Base-by-base conservation (phyloP, 1,140 invertebrate species). In the Atta cephalotes region DNA sequence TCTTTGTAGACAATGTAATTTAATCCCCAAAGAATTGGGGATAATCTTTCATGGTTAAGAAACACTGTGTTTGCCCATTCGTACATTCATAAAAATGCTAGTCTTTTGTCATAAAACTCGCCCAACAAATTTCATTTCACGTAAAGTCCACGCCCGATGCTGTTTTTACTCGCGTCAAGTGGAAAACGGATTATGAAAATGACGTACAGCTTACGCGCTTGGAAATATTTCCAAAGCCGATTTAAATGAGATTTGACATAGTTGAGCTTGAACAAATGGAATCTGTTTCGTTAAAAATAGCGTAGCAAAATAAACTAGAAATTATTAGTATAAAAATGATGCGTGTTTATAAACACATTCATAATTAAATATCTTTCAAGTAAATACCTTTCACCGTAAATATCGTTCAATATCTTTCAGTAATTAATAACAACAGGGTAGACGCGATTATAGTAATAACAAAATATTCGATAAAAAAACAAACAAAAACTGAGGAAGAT, bases 141-240 rank as follows among this genome's bases (percentile, higher is more conserved):
- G 25, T 16, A 4, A 25, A 84, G 49, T 74, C 16, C 14, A 3
- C 53, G 78, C 28, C 39, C 39, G 35, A 18, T 35, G 25, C 39
- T 74, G 39, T 74, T 84, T 74, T 63, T 63, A 58, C 68, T 5
- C 28, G 58, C 39, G 49, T 76, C 68, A 76, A 84, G 39, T 68
- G 53, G 35, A 65, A 85, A 85, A 56, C 63, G 74, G 62, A 85
- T 85, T 85, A 85, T 85, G 84, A 85, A 85, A 85, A 85, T 80
- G 62, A 66, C 63, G 39, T 49, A 39, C 51, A 60, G 39, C 62
- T 80, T 85, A 65, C 6, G 49, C 21, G 60, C 31, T n/a, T 39
- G 28, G 51, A 74, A 21, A 77, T 85, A 77, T n/a, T 56, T 62
- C 45, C 58, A 85, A 85, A 79, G 74, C 49, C 49, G 84, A 85